Conservation (phyloP, 2,797 vertebrate species). For the Trachurus trachurus region DNA sequence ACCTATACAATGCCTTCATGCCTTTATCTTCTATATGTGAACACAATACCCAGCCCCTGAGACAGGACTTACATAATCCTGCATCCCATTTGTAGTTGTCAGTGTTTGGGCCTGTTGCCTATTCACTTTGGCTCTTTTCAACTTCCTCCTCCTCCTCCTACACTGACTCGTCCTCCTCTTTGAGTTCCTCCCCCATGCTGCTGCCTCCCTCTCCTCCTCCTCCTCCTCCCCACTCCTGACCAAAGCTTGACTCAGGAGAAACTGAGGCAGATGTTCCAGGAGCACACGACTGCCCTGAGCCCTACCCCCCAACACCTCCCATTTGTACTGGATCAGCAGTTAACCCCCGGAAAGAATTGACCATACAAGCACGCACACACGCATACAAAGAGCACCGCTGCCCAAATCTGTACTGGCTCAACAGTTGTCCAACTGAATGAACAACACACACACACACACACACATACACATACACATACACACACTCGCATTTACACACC, state of each 20-base stretch:
- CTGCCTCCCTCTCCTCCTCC: too few species aligned
- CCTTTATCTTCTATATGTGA: background rate
- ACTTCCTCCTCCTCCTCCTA: constrained; percentile 61
- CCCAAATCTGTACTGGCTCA: constrained; percentile 81
- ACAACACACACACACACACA: constrained; percentile 79
- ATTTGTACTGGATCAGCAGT: constrained; percentile 86
- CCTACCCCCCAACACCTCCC: constrained; percentile 73
- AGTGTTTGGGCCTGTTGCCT: constrained; percentile 61
- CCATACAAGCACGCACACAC: constrained; percentile 80
- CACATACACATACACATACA: constrained; percentile 78
- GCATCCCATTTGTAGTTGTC: constrained; percentile 46
- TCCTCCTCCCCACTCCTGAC: constrained; percentile 60
- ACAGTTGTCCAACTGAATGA: constrained; percentile 84
- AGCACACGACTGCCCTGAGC: constrained; percentile 90
- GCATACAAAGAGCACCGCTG: constrained; percentile 76
- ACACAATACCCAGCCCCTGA: constrained; percentile 34
- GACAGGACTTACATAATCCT: constrained; percentile 49
- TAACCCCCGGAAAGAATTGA: constrained; percentile 85
- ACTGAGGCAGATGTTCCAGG: constrained; percentile 90
- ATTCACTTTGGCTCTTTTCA: constrained; percentile 62
- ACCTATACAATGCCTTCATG: background rate
- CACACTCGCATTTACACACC: constrained; percentile 71
- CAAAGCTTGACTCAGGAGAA: constrained; percentile 84
- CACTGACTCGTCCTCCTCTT: constrained; percentile 57
- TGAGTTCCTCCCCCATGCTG: constrained; percentile 21